phyloP scores from a whole-genome alignment of 2,797 vertebrate species.

The Emydoidea blandingii region DNA sequence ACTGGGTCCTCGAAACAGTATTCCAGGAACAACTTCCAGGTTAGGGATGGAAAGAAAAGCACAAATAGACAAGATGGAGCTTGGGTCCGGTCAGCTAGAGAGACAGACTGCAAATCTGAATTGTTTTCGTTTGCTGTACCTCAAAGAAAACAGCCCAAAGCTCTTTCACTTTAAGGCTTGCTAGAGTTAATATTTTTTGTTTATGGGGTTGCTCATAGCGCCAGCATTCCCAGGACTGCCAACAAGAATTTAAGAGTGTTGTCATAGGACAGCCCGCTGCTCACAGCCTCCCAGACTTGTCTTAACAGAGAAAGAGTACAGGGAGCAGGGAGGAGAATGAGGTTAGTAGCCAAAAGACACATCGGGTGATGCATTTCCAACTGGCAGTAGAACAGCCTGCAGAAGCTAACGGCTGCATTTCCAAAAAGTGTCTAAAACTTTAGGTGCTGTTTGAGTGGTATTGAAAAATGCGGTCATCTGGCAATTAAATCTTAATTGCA shows the following conservation, averaged over 20 bases:
- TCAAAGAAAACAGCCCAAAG: background rate
- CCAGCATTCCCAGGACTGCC: background rate
- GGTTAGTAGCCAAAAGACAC: background rate
- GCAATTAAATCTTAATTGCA: background rate
- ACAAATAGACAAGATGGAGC: background rate
- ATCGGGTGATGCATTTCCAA: background rate
- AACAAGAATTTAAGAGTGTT: background rate
- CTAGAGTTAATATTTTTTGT: background rate
- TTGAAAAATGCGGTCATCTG: background rate
- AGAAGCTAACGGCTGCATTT: background rate
- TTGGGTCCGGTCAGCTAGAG: background rate
- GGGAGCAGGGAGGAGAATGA: background rate
- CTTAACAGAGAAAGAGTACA: background rate
- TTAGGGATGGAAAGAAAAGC: background rate
- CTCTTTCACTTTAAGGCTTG: background rate
- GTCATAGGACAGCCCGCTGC: background rate
- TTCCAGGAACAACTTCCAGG: background rate
- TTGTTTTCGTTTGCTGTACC: background rate
- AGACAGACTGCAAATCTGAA: background rate
- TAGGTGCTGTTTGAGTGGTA: background rate
- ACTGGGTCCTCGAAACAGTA: background rate
- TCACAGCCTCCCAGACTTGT: background rate
- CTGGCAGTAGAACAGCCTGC: background rate
- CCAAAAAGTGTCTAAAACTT: background rate
- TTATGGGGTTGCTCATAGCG: background rate